These are phyloP conservation scores for Myoxocephalus aenaeus DNA, from an alignment of 2,797 vertebrate species.

Conservation along the genomic window DNA sequence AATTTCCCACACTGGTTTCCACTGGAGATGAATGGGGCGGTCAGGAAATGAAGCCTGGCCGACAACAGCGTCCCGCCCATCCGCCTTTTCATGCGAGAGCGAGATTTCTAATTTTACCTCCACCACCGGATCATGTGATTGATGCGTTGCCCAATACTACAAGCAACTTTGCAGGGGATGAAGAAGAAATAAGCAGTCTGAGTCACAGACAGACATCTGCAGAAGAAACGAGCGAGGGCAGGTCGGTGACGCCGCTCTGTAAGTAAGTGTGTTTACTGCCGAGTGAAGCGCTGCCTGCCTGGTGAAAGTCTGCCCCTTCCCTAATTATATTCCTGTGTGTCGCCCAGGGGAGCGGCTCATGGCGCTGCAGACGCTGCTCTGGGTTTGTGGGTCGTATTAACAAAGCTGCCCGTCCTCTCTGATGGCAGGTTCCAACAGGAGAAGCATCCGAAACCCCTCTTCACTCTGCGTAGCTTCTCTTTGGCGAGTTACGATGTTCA, in stretches of 20 bases:
- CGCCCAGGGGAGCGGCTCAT: neutral
- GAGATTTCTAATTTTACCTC: slow-evolving; percentile 58
- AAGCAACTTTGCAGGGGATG: neutral
- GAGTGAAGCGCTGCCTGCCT: neutral
- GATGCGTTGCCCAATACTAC: slow-evolving; percentile 36
- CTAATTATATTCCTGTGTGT: slow-evolving; percentile 11
- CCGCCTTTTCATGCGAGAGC: slow-evolving; percentile 33
- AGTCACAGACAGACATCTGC: neutral
- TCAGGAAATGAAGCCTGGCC: slow-evolving; percentile 52
- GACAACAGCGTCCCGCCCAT: slow-evolving; percentile 31
- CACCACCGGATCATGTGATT: slow-evolving; percentile 1
- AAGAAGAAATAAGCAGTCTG: neutral
- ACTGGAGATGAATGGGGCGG: slow-evolving; percentile 28
- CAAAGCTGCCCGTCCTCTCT: neutral
- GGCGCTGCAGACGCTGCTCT: neutral
- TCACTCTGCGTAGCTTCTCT: slow-evolving; percentile 6
- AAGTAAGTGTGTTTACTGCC: neutral
- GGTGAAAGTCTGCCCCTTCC: neutral
- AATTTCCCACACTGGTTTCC: slow-evolving; percentile 14
- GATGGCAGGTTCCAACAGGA: slow-evolving; percentile 62
- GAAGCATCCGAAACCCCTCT: neutral
- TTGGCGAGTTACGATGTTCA: neutral
- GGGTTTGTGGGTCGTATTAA: slow-evolving; percentile 48
- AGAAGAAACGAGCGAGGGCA: neutral
- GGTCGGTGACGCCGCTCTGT: neutral